Evolutionary conservation across 2,888 invertebrate genomes (phyloP).

Genomic region (Lasioglossum lativentre): DNA sequence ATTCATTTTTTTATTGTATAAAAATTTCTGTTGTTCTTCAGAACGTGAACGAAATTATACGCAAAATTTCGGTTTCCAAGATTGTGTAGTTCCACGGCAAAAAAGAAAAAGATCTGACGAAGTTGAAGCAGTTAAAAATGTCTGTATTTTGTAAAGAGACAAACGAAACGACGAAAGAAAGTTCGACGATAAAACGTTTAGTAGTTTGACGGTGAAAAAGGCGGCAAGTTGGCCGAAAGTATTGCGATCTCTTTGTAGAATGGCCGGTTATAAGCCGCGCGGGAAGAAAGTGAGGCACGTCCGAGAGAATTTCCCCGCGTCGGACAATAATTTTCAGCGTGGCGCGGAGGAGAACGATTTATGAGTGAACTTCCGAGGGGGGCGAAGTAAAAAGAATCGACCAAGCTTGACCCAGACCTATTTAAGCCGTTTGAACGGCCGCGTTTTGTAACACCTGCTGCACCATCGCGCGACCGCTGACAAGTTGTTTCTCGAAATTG

Average conservation of each 20-base stretch:
- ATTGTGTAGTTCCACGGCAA: too few relatives aligned
- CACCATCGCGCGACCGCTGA: conserved; percentile 26
- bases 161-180: background rate
- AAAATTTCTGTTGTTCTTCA: background rate
- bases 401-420: conserved; percentile 57
- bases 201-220: background rate
- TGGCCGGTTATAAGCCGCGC: background rate
- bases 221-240: conserved; percentile 4
- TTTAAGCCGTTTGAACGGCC: conserved; percentile 63
- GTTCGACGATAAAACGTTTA: background rate
- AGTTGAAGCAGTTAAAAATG: background rate
- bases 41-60: background rate
- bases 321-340: conserved; percentile 44
- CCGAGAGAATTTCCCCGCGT: conserved; percentile 20
- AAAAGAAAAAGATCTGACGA: too few relatives aligned
- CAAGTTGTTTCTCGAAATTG: conserved; percentile 50
- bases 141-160: background rate
- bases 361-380: conserved; percentile 49
- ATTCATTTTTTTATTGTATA: background rate
- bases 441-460: conserved; percentile 55
- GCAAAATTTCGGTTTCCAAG: background rate
- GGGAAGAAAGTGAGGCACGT: conserved; percentile 1
- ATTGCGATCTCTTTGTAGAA: background rate
- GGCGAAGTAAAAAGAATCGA: conserved; percentile 49
- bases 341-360: conserved; percentile 37